A percentile compares a stretch with the other conserved stretches of the same genome.
Evolutionary conservation across 1,140 invertebrate genomes (phyloP).

Genomic region (Nasonia giraulti): DNA sequence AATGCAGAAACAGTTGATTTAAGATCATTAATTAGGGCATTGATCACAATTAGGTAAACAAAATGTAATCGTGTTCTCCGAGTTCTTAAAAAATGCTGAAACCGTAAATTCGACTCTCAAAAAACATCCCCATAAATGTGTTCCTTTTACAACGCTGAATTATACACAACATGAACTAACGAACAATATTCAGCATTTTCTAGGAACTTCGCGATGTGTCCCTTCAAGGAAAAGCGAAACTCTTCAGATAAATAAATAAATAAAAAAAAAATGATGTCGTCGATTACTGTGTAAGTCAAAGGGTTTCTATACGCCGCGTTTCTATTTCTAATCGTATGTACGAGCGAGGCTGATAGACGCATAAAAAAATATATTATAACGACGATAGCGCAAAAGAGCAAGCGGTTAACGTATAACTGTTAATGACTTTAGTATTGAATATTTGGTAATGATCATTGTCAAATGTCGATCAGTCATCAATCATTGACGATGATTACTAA

Average conservation of each 20-base stretch:
- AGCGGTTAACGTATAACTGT: slow-evolving; percentile 42
- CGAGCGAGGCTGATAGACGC: slow-evolving; percentile 44
- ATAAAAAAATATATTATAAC: slow-evolving; percentile 43
- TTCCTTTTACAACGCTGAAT: neutral
- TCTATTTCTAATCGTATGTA: slow-evolving; percentile 47
- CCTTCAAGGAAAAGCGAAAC: slow-evolving; percentile 22
- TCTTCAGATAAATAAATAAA: slow-evolving; percentile 34
- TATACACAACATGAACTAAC: neutral
- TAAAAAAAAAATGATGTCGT: slow-evolving; percentile 25
- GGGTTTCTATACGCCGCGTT: slow-evolving; percentile 39
- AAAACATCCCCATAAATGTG: neutral
- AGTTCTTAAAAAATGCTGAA: slow-evolving; percentile 30
- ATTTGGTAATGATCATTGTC: slow-evolving; percentile 48
- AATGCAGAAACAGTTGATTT: slow-evolving; percentile 29
- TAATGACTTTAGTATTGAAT: slow-evolving; percentile 48
- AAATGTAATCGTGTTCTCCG: slow-evolving; percentile 28
- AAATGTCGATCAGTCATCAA: slow-evolving; percentile 38
- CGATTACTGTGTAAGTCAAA: slow-evolving; percentile 30
- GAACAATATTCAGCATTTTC: slow-evolving; percentile 30
- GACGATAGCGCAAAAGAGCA: slow-evolving; percentile 44
- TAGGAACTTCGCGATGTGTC: slow-evolving; percentile 41
- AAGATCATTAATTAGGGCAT: slow-evolving; percentile 40
- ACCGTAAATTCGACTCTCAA: neutral
- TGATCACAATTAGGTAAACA: slow-evolving; percentile 35
- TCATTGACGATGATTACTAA: slow-evolving; percentile 47